phyloP scores from a whole-genome alignment of 2,888 invertebrate species.

The Furcula furcula region DNA sequence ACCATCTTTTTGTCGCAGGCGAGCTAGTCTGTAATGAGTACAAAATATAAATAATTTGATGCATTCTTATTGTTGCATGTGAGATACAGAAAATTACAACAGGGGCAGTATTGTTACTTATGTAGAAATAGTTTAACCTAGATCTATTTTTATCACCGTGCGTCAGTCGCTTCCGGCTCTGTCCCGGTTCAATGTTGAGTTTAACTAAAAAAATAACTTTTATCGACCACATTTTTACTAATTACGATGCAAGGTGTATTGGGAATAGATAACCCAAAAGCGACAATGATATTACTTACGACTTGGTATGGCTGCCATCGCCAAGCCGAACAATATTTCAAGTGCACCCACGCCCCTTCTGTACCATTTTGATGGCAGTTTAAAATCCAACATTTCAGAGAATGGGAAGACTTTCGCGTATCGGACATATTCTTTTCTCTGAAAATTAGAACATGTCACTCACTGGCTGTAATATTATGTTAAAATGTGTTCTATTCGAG shows the following conservation, averaged over 20 bases:
- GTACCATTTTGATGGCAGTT: constrained; percentile 96
- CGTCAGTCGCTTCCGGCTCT: background rate
- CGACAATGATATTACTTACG: too few species aligned
- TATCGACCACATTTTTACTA: too few species aligned
- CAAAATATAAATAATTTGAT: too few species aligned
- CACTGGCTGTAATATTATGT: too few species aligned
- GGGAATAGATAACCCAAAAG: background rate
- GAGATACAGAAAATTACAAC: too few species aligned
- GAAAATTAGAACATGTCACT: constrained; percentile 56
- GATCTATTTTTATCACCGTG: background rate
- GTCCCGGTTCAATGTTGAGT: background rate
- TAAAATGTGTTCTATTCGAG: too few species aligned
- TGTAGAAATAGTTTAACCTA: constrained; percentile 81
- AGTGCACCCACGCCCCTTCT: constrained; percentile 90
- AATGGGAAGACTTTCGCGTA: constrained; percentile 97
- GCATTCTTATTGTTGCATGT: too few species aligned
- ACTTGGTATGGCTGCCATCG: constrained; percentile 91
- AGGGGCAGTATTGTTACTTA: constrained; percentile 95
- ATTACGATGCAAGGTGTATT: too few species aligned
- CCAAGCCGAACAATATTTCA: constrained; percentile 92
- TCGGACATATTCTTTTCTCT: constrained; percentile 97
- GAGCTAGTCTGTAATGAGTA: too few species aligned
- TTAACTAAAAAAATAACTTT: background rate
- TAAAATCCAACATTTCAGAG: constrained; percentile 89
- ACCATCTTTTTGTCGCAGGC: too few species aligned